These are phyloP conservation scores for Orientallactaga bullata DNA, from an alignment of 2,113 vertebrate genomes.

Conservation along the genomic window DNA sequence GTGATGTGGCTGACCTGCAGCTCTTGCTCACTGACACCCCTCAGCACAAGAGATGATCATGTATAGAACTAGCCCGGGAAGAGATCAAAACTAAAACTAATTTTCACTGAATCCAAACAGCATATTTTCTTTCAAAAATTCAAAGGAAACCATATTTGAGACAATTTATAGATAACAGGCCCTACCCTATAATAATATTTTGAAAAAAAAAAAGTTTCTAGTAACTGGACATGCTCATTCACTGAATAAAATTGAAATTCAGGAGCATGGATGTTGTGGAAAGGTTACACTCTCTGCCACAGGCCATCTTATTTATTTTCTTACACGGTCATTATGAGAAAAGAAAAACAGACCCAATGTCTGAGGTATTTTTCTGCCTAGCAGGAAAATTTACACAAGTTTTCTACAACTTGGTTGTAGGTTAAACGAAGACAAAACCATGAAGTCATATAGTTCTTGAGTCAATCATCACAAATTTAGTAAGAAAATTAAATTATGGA, in stretches of 20 bases:
- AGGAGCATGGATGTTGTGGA: not conserved
- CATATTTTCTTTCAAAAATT: not conserved
- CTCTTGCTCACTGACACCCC: not conserved
- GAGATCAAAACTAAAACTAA: not conserved
- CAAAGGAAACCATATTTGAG: not conserved
- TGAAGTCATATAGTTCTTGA: not conserved
- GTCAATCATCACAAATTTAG: constrained; percentile 37
- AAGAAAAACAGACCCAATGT: not conserved
- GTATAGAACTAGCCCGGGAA: not conserved
- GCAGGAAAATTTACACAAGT: not conserved
- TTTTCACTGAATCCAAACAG: not conserved
- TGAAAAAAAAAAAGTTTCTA: not conserved
- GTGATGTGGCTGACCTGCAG: too few species aligned
- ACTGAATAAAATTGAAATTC: not conserved
- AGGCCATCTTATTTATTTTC: not conserved
- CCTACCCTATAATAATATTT: not conserved
- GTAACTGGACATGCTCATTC: not conserved
- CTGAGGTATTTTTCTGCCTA: not conserved
- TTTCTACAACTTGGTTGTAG: not conserved
- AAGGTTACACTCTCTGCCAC: not conserved
- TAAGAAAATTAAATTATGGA: constrained; percentile 55
- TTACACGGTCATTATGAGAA: not conserved
- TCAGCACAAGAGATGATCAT: not conserved
- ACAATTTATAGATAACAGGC: not conserved
- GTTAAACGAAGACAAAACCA: constrained; percentile 4